Evolutionary conservation across 1,140 invertebrate genomes (phyloP).

Genomic region (Anastatus disparis): DNA sequence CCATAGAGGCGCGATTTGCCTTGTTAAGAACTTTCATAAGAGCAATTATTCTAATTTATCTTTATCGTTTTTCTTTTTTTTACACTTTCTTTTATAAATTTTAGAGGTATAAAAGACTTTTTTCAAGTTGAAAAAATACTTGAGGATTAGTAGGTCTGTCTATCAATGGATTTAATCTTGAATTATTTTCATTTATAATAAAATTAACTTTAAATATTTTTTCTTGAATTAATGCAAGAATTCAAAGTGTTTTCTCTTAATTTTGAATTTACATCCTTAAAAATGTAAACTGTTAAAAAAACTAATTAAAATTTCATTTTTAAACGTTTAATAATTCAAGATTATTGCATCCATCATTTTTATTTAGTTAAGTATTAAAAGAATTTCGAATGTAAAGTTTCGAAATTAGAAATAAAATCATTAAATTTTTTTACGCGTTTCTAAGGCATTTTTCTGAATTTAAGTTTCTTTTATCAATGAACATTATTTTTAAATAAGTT

Average conservation of each 20-base stretch:
- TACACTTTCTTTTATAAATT: slow-evolving; percentile 7
- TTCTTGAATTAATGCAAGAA: too few species aligned
- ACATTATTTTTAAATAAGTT: too few species aligned
- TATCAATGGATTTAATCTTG: slow-evolving; percentile 4
- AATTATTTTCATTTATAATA: slow-evolving; percentile 12
- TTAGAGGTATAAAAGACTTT: slow-evolving; percentile 18
- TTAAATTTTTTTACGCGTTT: background rate
- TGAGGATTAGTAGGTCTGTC: slow-evolving; percentile 5
- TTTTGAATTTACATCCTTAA: too few species aligned
- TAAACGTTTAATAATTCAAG: slow-evolving; percentile 20
- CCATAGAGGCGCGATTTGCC: too few species aligned
- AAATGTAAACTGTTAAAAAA: too few species aligned
- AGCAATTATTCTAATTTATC: slow-evolving; percentile 23
- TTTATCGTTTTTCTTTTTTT: background rate
- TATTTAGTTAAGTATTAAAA: too few species aligned
- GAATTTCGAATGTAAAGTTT: background rate
- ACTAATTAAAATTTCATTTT: too few species aligned
- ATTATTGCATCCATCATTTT: background rate
- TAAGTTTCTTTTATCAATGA: background rate
- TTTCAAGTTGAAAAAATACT: slow-evolving; percentile 24
- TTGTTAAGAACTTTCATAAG: too few species aligned
- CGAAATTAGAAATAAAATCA: background rate
- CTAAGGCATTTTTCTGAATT: slow-evolving; percentile 15
- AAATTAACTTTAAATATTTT: too few species aligned
- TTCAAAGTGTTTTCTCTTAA: too few species aligned